Evolutionary conservation across 1,140 invertebrate genomes (phyloP).

Genomic region (Leptinotarsa texana): DNA sequence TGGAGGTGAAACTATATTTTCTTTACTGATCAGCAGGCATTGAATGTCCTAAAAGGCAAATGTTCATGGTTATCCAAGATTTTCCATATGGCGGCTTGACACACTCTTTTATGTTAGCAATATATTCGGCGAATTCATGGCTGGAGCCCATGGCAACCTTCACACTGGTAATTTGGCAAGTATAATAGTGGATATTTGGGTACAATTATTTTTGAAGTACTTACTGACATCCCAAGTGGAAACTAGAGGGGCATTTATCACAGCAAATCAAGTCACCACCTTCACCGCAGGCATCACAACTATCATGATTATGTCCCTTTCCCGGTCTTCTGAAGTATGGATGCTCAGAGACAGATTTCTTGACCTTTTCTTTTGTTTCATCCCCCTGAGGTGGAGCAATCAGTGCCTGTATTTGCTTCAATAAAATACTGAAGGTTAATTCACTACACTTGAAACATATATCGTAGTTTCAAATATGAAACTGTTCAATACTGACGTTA

Average conservation of each 20-base stretch:
- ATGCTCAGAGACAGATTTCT: constrained; percentile 68
- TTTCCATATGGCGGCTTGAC: too few species aligned
- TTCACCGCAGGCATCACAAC: constrained; percentile 89
- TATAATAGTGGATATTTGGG: too few species aligned
- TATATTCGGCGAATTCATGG: too few species aligned
- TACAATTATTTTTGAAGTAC: constrained; percentile 49
- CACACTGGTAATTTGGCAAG: too few species aligned
- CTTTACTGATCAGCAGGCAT: too few species aligned
- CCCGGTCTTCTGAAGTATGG: constrained; percentile 84
- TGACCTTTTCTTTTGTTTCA: constrained; percentile 67
- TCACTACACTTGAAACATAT: neutral
- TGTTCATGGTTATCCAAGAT: too few species aligned
- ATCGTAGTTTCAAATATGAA: neutral
- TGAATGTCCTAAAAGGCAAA: too few species aligned
- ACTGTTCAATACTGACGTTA: neutral
- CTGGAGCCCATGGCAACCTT: too few species aligned
- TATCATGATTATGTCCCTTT: constrained; percentile 90
- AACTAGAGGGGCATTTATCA: constrained; percentile 91
- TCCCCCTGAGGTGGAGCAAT: constrained; percentile 84
- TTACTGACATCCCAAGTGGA: constrained; percentile 93
- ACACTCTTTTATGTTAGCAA: too few species aligned
- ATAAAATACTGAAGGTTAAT: constrained; percentile 29
- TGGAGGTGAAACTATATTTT: too few species aligned
- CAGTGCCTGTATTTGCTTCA: constrained; percentile 83
- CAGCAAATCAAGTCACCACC: constrained; percentile 95